These are phyloP conservation scores for Hydrotaea cyrtoneurina DNA, from an alignment of 2,888 invertebrate species.

Conservation along the genomic window DNA sequence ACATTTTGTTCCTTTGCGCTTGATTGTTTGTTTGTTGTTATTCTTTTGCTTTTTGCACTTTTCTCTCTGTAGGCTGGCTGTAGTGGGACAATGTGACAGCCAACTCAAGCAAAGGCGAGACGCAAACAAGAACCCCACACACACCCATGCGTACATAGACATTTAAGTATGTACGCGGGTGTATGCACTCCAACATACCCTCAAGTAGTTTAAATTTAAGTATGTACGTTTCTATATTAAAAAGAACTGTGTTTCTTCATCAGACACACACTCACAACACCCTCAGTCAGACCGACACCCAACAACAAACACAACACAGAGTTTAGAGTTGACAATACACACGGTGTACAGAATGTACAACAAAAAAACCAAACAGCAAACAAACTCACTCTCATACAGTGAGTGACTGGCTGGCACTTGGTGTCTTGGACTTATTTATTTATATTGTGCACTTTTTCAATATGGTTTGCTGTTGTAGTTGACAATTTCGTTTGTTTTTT, in stretches of 20 bases:
- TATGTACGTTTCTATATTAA: background rate
- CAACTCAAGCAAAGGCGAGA: background rate
- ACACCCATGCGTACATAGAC: background rate
- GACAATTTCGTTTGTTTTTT: conserved; percentile 8
- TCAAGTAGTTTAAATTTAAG: conserved; percentile 7
- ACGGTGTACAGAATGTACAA: background rate
- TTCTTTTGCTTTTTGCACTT: conserved; percentile 26
- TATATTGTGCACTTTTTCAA: conserved; percentile 26
- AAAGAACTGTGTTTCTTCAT: background rate
- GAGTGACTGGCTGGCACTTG: background rate
- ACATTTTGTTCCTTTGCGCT: conserved; percentile 38
- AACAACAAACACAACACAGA: background rate
- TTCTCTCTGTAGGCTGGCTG: background rate
- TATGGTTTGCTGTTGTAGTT: conserved; percentile 12
- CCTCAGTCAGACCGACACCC: background rate
- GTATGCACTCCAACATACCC: background rate
- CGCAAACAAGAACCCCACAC: background rate
- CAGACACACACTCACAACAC: background rate
- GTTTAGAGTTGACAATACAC: background rate
- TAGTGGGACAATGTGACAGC: background rate
- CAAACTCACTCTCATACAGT: background rate
- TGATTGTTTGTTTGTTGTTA: conserved; percentile 16
- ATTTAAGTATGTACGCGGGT: background rate
- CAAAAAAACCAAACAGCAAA: background rate
- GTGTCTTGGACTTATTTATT: conserved; percentile 36